Conservation (phyloP, 1,140 invertebrate genomes). For the Amyelois transitella region DNA sequence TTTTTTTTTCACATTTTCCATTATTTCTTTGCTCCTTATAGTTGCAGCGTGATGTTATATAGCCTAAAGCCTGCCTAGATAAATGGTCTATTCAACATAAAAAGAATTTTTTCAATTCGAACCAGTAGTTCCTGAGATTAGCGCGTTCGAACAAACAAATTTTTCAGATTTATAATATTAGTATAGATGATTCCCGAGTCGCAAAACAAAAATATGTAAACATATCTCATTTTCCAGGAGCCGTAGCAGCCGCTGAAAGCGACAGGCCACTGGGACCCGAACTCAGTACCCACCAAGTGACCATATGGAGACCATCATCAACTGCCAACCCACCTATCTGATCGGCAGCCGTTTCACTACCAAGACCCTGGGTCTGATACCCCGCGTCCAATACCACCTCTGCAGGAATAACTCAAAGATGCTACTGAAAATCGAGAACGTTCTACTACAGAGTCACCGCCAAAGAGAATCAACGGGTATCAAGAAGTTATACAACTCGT, state of each 20-base stretch:
- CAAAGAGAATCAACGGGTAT: slow-evolving; percentile 87
- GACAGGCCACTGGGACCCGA: slow-evolving; percentile 9
- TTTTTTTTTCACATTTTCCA: too few relatives aligned
- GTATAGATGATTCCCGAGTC: too few relatives aligned
- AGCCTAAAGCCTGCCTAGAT: too few relatives aligned
- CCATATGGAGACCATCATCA: slow-evolving; percentile 54
- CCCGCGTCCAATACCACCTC: slow-evolving; percentile 57
- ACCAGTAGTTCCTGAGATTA: too few relatives aligned
- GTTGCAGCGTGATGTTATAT: too few relatives aligned
- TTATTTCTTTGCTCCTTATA: too few relatives aligned
- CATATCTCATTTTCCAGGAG: slow-evolving; percentile 41
- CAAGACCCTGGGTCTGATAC: slow-evolving; percentile 38
- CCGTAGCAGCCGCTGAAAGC: slow-evolving; percentile 43
- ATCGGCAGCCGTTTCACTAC: slow-evolving; percentile 55
- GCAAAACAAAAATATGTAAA: too few relatives aligned
- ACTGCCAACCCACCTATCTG: slow-evolving; percentile 39
- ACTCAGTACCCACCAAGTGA: slow-evolving; percentile 13
- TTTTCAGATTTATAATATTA: too few relatives aligned
- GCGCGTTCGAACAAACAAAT: too few relatives aligned
- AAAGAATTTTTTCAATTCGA: too few relatives aligned
- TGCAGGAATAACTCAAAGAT: slow-evolving; percentile 67
- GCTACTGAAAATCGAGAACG: slow-evolving; percentile 80
- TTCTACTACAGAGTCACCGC: slow-evolving; percentile 84
- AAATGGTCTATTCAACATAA: too few relatives aligned
- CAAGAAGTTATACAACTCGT: slow-evolving; percentile 89